Base-by-base conservation (phyloP, 2,113 vertebrate species). In the Nesoenas mayeri region DNA sequence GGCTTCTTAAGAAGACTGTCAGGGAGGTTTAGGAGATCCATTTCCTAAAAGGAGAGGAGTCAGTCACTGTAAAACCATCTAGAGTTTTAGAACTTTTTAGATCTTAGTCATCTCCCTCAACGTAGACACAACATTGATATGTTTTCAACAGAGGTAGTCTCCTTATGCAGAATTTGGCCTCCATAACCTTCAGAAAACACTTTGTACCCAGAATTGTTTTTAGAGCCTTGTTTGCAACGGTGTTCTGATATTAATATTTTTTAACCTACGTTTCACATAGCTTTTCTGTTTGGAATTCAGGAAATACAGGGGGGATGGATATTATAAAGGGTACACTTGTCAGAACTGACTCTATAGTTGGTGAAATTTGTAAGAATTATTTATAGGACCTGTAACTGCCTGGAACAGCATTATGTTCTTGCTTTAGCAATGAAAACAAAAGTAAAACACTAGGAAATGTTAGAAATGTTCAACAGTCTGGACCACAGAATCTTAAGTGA, bases 381-480 rank as follows among this genome's bases (percentile, higher is more conserved):
- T 73, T 82, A 15, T 5, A 9, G 13, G 3, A 1, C 28, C 19
- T 51, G 32, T 40, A 71, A 44, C 29, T 66, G 7, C 5, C 3
- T 79, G 32, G 28, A 83, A 21, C 32, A 80, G 58, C 61, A 69
- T 80, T 56, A 6, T 25, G 5, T 54, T 86, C 13, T 77, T 70
- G 21, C 58, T 22, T 40, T 74, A 66, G 36, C n/a, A 88, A 7
- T n/a, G 18, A 44, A 79, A 67, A 31, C 5, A 47, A 40, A 64
- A 15, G 3, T 2, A 6, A 36, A 38, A 51, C 38, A 1, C 1
- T 2, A 11, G 19, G 62, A 47, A 4, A 8, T 44, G 2, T 1
- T 80, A 13, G 4, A 48, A 61, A 24, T 83, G 21, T 75, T 69
- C 5, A 80, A 5, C 26, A 44, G 20, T n/a, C 17, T 69, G 31